Conservation (phyloP, 2,113 vertebrate species). For the Anolis carolinensis region DNA sequence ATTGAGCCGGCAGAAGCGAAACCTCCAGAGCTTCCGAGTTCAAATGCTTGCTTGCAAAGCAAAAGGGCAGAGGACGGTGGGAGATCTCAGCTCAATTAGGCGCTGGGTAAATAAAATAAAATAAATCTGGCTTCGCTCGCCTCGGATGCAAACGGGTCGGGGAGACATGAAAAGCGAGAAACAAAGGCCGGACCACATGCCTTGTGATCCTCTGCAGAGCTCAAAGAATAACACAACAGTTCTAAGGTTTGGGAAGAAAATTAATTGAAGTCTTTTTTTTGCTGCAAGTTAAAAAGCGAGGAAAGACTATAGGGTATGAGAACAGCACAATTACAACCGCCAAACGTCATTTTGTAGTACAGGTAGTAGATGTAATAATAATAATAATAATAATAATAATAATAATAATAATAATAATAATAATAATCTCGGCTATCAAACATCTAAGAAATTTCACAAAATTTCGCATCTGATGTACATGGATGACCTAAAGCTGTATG, state of each 20-base stretch:
- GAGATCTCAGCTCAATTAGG: constrained; percentile 45
- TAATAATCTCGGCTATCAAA: too few relatives aligned
- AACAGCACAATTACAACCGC: fast-evolving
- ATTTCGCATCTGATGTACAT: too few relatives aligned
- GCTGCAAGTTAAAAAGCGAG: not conserved
- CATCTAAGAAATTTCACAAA: too few relatives aligned
- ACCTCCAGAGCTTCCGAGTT: constrained; percentile 45
- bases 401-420: too few relatives aligned
- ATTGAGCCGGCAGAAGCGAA: constrained; percentile 52
- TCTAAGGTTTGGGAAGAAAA: not conserved
- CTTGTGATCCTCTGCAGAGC: not conserved
- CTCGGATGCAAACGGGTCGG: not conserved
- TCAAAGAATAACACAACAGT: not conserved
- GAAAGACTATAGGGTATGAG: not conserved
- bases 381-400: too few relatives aligned
- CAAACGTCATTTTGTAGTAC: fast-evolving
- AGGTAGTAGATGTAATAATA: too few relatives aligned
- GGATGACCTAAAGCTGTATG: too few relatives aligned
- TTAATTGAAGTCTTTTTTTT: not conserved
- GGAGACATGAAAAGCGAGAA: not conserved
- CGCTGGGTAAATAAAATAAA: constrained; percentile 33
- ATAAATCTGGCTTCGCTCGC: constrained; percentile 12
- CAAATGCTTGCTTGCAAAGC: constrained; percentile 50
- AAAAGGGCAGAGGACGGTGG: constrained; percentile 40
- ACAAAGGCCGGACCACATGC: not conserved